These are phyloP conservation scores for Helobdella robusta DNA, from an alignment of 2,888 invertebrate genomes.

Conservation along the genomic window DNA sequence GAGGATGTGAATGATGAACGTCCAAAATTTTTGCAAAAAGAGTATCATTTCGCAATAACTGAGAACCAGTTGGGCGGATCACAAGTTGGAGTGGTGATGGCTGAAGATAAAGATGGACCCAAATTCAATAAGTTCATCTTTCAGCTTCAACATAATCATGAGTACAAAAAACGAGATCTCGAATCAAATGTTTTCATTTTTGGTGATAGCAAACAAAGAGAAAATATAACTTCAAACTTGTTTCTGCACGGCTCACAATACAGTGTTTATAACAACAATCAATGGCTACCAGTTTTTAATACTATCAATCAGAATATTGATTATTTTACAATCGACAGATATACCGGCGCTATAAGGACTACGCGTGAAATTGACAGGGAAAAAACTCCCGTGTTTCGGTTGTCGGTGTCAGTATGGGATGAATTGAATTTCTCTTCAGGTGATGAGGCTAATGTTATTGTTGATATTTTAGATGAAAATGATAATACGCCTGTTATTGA, in stretches of 20 bases:
- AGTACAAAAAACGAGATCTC: no score
- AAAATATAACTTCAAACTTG: no score
- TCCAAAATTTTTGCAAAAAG: conserved; percentile 27
- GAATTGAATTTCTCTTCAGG: conserved; percentile 16
- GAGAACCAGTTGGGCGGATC: conserved; percentile 26
- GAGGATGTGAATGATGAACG: conserved; percentile 33
- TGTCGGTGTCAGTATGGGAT: conserved; percentile 29
- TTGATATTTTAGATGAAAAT: conserved; percentile 31
- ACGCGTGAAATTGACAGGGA: conserved; percentile 31
- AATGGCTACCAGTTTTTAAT: not conserved
- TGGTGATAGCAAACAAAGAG: no score
- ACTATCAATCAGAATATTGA: not conserved
- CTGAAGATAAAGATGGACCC: conserved; percentile 22
- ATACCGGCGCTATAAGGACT: conserved; percentile 26
- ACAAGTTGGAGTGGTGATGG: conserved; percentile 24
- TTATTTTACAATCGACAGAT: conserved; percentile 21
- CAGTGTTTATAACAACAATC: not conserved
- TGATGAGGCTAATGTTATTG: conserved; percentile 27
- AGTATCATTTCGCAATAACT: conserved; percentile 22
- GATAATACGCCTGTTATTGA: conserved; percentile 32
- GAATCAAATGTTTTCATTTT: no score
- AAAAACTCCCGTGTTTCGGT: conserved; percentile 14
- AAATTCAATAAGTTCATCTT: conserved; percentile 22
- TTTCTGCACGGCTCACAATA: not conserved
- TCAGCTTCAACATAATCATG: conserved; percentile 5